Conservation (phyloP, 1,140 invertebrate genomes). For the Phthorimaea operculella region DNA sequence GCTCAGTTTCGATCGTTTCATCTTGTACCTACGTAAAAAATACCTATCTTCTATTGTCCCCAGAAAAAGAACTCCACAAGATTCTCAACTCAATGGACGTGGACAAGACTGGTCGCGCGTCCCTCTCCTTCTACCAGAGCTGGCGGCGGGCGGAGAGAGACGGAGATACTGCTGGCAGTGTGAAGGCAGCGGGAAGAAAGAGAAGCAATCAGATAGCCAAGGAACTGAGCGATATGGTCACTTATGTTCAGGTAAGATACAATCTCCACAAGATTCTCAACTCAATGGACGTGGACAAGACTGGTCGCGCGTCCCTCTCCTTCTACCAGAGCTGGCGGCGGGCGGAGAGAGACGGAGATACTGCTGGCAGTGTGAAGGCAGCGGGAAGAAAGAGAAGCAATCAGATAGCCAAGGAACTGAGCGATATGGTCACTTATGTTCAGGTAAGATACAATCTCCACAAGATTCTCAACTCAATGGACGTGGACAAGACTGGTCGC, state of each 20-base stretch:
- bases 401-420: constrained; percentile 93
- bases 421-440: constrained; percentile 95
- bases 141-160: constrained; percentile 55
- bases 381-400: constrained; percentile 83
- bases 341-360: constrained; percentile 51
- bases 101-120: constrained; percentile 56
- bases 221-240: constrained; percentile 94
- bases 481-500: constrained; percentile 54
- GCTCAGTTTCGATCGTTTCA: too few relatives aligned
- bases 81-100: constrained; percentile 58
- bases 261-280: constrained; percentile 57
- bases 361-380: constrained; percentile 41
- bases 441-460: constrained; percentile 72
- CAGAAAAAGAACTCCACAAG: constrained; percentile 66
- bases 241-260: constrained; percentile 82
- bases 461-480: constrained; percentile 58
- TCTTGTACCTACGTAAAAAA: too few relatives aligned
- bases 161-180: constrained; percentile 33
- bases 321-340: constrained; percentile 53
- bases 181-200: constrained; percentile 73
- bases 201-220: constrained; percentile 91
- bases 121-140: constrained; percentile 56
- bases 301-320: constrained; percentile 53
- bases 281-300: constrained; percentile 58
- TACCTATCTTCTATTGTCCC: constrained; percentile 20